Evolutionary conservation across 1,140 invertebrate genomes (phyloP).

Genomic region (Steinernema khuongi): DNA sequence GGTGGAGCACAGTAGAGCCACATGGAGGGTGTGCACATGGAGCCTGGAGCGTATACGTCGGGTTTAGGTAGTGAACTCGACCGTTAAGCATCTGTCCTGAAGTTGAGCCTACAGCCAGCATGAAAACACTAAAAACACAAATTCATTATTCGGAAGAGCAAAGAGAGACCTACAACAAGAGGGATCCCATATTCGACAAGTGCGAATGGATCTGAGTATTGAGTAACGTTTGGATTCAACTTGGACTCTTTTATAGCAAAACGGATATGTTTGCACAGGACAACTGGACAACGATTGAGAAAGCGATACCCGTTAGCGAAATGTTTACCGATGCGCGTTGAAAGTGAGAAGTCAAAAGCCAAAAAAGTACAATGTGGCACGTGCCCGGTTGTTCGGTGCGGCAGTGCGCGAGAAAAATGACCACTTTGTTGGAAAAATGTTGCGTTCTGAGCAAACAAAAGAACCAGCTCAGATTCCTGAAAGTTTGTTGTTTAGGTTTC

Average conservation of each 20-base stretch:
- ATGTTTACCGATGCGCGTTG: not conserved
- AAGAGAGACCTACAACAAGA: not conserved
- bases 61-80: not conserved
- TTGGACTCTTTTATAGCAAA: not conserved
- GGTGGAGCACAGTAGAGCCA: too few species aligned
- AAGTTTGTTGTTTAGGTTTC: too few species aligned
- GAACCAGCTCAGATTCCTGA: too few species aligned
- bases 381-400: not conserved
- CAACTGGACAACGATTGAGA: not conserved
- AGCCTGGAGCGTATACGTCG: too few species aligned
- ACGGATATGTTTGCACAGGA: not conserved
- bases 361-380: not conserved
- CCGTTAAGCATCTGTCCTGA: not conserved
- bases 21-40: too few species aligned
- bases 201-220: constrained; percentile 5
- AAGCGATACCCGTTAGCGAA: not conserved
- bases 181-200: constrained; percentile 5
- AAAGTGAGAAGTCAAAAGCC: not conserved
- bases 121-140: not conserved
- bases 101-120: not conserved
- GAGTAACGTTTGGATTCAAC: not conserved
- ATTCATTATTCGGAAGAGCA: not conserved
- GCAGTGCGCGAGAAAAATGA: not conserved
- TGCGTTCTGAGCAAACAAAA: too few species aligned
- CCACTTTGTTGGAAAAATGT: not conserved